These are phyloP conservation scores for Campoplex nolae DNA, from an alignment of 2,888 invertebrate species.

Conservation along the genomic window DNA sequence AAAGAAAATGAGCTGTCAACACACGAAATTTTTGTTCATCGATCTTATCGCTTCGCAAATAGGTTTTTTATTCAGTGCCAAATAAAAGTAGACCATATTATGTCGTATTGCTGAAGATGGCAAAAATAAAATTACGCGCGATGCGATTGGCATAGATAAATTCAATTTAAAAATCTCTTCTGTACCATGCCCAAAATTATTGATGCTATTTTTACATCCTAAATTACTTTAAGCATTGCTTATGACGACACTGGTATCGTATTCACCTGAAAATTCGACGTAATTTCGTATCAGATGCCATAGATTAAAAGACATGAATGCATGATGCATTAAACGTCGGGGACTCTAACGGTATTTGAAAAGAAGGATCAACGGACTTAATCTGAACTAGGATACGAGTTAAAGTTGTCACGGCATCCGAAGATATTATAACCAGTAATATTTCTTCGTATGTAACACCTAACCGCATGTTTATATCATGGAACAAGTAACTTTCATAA, in stretches of 20 bases:
- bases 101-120: no score
- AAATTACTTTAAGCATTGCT: not conserved
- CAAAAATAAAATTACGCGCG: no score
- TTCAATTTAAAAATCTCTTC: no score
- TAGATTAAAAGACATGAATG: not conserved
- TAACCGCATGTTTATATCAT: not conserved
- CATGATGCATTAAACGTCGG: not conserved
- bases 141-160: no score
- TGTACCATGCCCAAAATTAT: not conserved
- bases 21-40: not conserved
- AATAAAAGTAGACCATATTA: not conserved
- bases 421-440: not conserved
- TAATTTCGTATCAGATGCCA: not conserved
- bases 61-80: not conserved
- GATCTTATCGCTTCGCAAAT: not conserved
- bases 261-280: not conserved
- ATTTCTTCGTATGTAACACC: not conserved
- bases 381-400: not conserved
- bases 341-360: not conserved
- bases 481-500: not conserved
- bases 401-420: not conserved
- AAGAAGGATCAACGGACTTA: not conserved
- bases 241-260: not conserved
- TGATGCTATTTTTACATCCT: not conserved
- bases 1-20: constrained; percentile 5